phyloP scores from a whole-genome alignment of 2,888 invertebrate genomes.

The Melanchra persicariae region DNA sequence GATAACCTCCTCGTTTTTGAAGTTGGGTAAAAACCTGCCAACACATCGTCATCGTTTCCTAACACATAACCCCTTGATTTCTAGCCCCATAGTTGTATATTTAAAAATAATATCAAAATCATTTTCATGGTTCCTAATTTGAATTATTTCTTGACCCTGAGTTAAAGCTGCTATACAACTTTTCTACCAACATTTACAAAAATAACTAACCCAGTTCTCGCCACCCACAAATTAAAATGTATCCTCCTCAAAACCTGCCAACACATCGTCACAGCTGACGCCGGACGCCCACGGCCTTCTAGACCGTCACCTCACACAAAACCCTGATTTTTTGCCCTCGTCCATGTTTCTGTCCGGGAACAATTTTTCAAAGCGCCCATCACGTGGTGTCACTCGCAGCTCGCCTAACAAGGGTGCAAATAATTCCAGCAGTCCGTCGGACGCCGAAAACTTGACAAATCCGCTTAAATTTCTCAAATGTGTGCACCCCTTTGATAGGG shows the following conservation, averaged over 20 bases:
- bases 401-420: constrained; percentile 77
- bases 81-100: too few species aligned
- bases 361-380: constrained; percentile 69
- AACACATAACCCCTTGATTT: too few species aligned
- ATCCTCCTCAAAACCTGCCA: constrained; percentile 16
- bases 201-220: neutral
- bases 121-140: too few species aligned
- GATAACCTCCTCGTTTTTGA: too few species aligned
- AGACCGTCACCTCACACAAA: constrained; percentile 38
- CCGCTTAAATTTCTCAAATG: constrained; percentile 83
- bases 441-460: constrained; percentile 81
- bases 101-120: too few species aligned
- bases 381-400: constrained; percentile 78
- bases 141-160: too few species aligned
- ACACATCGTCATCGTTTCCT: too few species aligned
- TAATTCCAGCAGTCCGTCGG: constrained; percentile 76
- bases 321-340: constrained; percentile 61
- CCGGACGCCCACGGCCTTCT: constrained; percentile 8
- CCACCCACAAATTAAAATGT: constrained; percentile 11
- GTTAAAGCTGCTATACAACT: too few species aligned
- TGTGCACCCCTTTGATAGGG: constrained; percentile 71
- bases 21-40: too few species aligned
- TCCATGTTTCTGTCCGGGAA: constrained; percentile 51
- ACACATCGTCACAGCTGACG: constrained; percentile 34
- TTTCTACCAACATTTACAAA: too few species aligned